These are phyloP conservation scores for Gadopsis bispinosus DNA, from an alignment of 2,797 vertebrate genomes.

Conservation along the genomic window DNA sequence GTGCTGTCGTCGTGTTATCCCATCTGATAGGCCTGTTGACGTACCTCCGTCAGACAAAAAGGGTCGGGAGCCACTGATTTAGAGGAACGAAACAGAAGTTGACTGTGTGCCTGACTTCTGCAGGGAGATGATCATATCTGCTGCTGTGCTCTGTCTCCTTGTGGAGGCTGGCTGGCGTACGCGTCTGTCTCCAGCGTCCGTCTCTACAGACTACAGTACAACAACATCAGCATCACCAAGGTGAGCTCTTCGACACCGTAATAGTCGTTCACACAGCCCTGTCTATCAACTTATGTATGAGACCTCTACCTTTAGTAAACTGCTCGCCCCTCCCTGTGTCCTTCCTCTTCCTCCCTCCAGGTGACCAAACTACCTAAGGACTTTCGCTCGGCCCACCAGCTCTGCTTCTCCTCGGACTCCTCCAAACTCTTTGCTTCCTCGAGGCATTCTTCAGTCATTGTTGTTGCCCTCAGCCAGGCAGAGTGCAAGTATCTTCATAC, in stretches of 20 bases:
- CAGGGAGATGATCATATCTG: conserved; percentile 93
- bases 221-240: conserved; percentile 86
- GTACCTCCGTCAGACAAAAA: too few species aligned
- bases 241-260: conserved; percentile 66
- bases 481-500: conserved; percentile 87
- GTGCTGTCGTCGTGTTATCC: too few species aligned
- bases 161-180: conserved; percentile 91
- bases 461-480: conserved; percentile 82
- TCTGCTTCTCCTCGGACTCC: conserved; percentile 92
- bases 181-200: conserved; percentile 87
- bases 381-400: conserved; percentile 85
- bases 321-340: background rate
- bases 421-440: conserved; percentile 88
- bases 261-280: background rate
- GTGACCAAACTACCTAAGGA: conserved; percentile 88
- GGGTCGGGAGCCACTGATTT: background rate
- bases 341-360: conserved; percentile 37
- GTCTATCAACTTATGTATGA: background rate
- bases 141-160: conserved; percentile 91
- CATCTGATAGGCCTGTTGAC: too few species aligned
- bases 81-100: background rate
- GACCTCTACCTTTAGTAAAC: background rate
- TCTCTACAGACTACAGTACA: conserved; percentile 85
- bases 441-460: conserved; percentile 82
- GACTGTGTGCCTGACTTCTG: conserved; percentile 15